phyloP scores from a whole-genome alignment of 37 sponge, comb jelly and placozoan species.

The Cliona cf. orientalis region DNA sequence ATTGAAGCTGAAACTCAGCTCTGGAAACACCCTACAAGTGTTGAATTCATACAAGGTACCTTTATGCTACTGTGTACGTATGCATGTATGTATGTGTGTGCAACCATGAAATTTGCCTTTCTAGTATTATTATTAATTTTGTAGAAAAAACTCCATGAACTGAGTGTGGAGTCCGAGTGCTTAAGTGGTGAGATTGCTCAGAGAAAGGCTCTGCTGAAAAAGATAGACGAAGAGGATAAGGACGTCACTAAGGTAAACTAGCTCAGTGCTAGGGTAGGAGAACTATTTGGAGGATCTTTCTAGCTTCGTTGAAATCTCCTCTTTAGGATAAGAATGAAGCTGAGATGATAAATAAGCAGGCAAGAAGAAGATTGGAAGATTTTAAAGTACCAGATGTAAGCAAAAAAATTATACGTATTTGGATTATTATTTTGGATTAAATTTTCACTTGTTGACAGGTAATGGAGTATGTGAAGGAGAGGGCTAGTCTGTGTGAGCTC shows the following conservation, averaged over 20 bases:
- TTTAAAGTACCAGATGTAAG: conserved; percentile 95
- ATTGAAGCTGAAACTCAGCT: conserved; percentile 88
- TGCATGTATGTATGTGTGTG: conserved; percentile 10
- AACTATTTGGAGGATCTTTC: background rate
- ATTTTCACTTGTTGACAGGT: conserved; percentile 49
- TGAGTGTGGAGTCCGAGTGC: conserved; percentile 74
- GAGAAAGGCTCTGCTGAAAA: conserved; percentile 76
- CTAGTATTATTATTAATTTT: background rate
- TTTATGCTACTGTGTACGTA: background rate
- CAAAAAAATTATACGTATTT: background rate
- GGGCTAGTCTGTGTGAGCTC: conserved; percentile 87
- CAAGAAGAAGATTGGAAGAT: conserved; percentile 82
- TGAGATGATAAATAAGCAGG: conserved; percentile 67
- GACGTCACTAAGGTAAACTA: conserved; percentile 64
- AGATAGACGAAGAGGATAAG: conserved; percentile 64
- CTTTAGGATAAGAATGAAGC: conserved; percentile 85
- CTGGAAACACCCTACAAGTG: conserved; percentile 93
- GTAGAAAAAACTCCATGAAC: conserved; percentile 83
- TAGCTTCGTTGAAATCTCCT: conserved; percentile 9
- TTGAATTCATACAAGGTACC: conserved; percentile 87
- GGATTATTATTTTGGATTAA: background rate
- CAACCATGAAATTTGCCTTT: background rate
- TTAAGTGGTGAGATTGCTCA: conserved; percentile 78
- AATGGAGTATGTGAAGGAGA: conserved; percentile 93
- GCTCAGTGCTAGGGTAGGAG: background rate